Conservation (phyloP, 2,888 invertebrate genomes). For the Polyommatus icarus region DNA sequence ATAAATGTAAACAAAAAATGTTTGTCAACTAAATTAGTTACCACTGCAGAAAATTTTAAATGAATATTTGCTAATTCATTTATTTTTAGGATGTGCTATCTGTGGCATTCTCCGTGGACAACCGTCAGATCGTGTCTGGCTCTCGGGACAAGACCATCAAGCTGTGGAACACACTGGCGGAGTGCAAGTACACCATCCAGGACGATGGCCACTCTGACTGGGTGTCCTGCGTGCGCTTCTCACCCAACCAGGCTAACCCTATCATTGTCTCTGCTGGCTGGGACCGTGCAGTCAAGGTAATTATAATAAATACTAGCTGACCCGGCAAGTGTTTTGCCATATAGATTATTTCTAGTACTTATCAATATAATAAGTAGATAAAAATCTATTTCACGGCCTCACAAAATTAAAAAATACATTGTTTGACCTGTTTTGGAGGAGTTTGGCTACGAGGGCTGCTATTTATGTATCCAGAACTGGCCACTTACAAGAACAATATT, state of each 20-base stretch:
- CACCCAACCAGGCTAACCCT: constrained; percentile 27
- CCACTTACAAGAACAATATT: too few species aligned
- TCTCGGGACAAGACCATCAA: constrained; percentile 99
- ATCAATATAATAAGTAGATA: too few species aligned
- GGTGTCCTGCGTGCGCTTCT: constrained; percentile 29
- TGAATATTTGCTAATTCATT: constrained; percentile 30
- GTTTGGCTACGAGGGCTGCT: too few species aligned
- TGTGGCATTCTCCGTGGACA: constrained; percentile 99
- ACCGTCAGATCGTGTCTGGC: constrained; percentile 99
- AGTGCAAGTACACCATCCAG: constrained; percentile 99
- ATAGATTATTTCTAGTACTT: too few species aligned
- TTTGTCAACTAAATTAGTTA: background rate
- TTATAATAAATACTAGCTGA: background rate
- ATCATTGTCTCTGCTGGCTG: constrained; percentile 29
- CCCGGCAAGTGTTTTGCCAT: too few species aligned
- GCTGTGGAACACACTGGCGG: constrained; percentile 99
- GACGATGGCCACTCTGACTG: constrained; percentile 77
- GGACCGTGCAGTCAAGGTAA: constrained; percentile 31
- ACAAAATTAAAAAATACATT: too few species aligned
- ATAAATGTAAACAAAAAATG: background rate
- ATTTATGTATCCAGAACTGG: too few species aligned
- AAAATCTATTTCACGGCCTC: too few species aligned
- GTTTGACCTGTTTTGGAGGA: too few species aligned
- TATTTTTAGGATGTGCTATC: constrained; percentile 93
- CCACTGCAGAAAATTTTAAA: background rate